Evolutionary conservation across 2,113 vertebrate genomes (phyloP), one percentile per base, ranked within the genome.

Genomic region (Centropus unirufus): DNA sequence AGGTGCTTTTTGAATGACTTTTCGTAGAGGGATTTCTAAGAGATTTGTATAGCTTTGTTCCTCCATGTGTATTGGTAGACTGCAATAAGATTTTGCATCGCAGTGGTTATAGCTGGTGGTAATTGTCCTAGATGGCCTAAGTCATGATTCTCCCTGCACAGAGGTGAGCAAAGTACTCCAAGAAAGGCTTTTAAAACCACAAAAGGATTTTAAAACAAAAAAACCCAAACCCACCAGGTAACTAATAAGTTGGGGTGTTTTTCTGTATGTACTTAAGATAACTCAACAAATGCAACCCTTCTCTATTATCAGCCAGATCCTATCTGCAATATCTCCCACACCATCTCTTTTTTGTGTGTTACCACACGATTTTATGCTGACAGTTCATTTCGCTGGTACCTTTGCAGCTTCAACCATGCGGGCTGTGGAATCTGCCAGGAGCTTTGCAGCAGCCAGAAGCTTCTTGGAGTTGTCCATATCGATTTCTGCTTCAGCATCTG

Each of bases 321-420:
- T n/a, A 18, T 19, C 40, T 30, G 2, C 11, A 51, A 66, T 5
- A 81, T 5, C 44, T 36, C 29, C 49, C 8, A 46, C 6, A 42
- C 7, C 14, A 24, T 23, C 51, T 66, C 22, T 15, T 52, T 5
- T 4, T n/a, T 12, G 24, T 12, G 14, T 6, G 22, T 2, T 86
- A 34, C n/a, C 14, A 76, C 2, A 59, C 11, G 47, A 4, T 22
- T 77, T 21, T 8, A 63, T 59, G 72, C 14, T 74, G 61, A 24
- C 14, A 51, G 24, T 74, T 70, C 4, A 29, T 54, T 52, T 78
- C 12, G 27, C 57, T n/a, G 24, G 4, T 66, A 99, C 99, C 99
- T 99, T 99, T 34, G 99, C 99, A 46, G 99, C 99, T 96, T 99
- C 99, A 76, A 99, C 99, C 99, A 99, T 99, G 68, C 99, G 98